Conservation (phyloP, 2,113 vertebrate genomes). For the Catharus fuscescens region DNA sequence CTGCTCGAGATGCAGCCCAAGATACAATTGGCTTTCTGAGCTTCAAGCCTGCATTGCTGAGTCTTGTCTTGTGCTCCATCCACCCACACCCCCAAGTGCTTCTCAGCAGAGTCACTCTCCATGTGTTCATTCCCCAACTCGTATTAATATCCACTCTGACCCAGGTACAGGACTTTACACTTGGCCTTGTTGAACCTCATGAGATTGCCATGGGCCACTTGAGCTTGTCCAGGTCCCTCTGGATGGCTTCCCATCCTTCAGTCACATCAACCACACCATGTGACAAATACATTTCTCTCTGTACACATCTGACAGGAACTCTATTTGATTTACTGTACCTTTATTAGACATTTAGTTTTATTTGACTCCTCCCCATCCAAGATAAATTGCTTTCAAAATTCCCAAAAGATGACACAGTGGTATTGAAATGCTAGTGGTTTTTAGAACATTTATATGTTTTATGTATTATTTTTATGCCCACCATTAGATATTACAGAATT, state of each 20-base stretch:
- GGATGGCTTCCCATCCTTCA: background rate
- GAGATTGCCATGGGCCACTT: background rate
- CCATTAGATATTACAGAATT: background rate
- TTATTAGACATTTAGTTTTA: background rate
- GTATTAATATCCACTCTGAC: background rate
- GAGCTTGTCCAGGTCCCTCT: background rate
- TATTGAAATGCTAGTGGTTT: background rate
- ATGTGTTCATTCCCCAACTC: background rate
- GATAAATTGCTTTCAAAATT: background rate
- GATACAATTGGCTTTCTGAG: background rate
- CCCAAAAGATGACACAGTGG: background rate
- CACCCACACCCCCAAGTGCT: background rate
- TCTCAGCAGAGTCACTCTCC: background rate
- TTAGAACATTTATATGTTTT: background rate
- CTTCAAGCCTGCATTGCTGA: background rate
- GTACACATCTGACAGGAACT: background rate
- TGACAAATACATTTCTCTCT: background rate
- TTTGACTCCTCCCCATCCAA: background rate
- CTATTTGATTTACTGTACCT: background rate
- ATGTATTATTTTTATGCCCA: background rate
- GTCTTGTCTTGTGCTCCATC: background rate
- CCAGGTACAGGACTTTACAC: background rate
- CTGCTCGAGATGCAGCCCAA: background rate
- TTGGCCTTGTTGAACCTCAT: background rate
- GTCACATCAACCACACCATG: accelerated